Base-by-base conservation (phyloP, 30 jellyfish, hydroid and myxozoan genomes). In the Cassiopea xamachana region DNA sequence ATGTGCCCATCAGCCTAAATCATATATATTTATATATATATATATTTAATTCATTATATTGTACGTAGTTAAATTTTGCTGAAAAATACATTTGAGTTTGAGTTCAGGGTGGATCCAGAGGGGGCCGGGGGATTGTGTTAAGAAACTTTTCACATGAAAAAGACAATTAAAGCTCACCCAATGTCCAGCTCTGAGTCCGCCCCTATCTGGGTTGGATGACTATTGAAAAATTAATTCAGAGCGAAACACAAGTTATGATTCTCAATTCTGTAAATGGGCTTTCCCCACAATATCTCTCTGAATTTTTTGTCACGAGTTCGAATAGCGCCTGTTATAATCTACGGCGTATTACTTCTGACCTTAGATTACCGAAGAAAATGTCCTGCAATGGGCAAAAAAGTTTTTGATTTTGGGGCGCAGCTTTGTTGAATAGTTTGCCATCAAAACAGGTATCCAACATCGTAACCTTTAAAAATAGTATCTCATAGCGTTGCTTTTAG, bases 321-420 rank as follows among this genome's bases (percentile, higher is more conserved):
- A 77, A 5, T 47, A 77, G 47, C 87, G 45, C 87, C 48, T 77
- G 78, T 47, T 77, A 77, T 7, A 77, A 46, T 77, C 87, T 77
- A 77, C 7, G 87, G 87, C 55, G 87, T 77, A 77, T 78, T 9
- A 2, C 87, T 77, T 46, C 87, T 10, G 87, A 77, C 72, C 87
- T 77, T 59, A 77, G 87, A 4, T 50, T 77, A 46, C 87, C 87
- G 48, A 77, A 77, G 74, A 59, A 77, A 77, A 50, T 73, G 58
- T 73, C 81, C 81, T 73, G 6, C 12, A 73, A 5, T 44, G 81
- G 58, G 58, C 81, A 73, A 73, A 73, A 73, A 19, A 73, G 81
- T 48, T 77, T 50, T 78, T 59, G 78, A 2, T 77, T 46, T 59
- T 46, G 87, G 79, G 87, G 72, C 1, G 69, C 77, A 64, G 13